Percentiles rank a stretch among this genome's conserved stretches.
Conservation (phyloP, 2,113 vertebrate species). For the Cricetomys ansorgei region DNA sequence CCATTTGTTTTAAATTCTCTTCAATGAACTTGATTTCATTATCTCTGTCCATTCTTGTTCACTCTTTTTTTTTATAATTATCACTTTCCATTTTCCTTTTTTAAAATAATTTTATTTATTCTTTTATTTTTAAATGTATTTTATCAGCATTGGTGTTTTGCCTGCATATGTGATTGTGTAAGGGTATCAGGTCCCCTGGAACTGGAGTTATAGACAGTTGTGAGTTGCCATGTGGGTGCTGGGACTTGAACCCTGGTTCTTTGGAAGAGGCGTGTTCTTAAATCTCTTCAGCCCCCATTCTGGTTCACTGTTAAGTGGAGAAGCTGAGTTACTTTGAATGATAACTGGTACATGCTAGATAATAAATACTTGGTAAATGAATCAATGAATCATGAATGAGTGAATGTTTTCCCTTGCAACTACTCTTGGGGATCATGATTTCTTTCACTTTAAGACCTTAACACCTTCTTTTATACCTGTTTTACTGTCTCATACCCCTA, state of each 20-base stretch:
- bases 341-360: background rate
- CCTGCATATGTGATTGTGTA: no score
- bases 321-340: conserved; percentile 1
- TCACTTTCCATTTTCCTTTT: no score
- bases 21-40: conserved; percentile 24
- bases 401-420: background rate
- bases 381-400: background rate
- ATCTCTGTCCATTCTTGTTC: conserved; percentile 13
- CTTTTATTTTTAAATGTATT: no score
- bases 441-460: background rate
- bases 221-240: no score
- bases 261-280: no score
- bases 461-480: background rate
- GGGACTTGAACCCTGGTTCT: no score
- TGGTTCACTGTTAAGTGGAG: background rate
- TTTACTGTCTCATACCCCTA: background rate
- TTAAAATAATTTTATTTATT: no score
- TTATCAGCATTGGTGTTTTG: no score
- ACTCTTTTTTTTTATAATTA: no score
- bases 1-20: background rate
- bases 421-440: background rate
- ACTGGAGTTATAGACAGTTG: no score
- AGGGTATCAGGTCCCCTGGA: no score
- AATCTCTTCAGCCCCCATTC: no score
- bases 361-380: conserved; percentile 5